Evolutionary conservation across 2,888 invertebrate species (phyloP), one percentile per base, ranked within the genome.

Genomic region (Conus canariensis): DNA sequence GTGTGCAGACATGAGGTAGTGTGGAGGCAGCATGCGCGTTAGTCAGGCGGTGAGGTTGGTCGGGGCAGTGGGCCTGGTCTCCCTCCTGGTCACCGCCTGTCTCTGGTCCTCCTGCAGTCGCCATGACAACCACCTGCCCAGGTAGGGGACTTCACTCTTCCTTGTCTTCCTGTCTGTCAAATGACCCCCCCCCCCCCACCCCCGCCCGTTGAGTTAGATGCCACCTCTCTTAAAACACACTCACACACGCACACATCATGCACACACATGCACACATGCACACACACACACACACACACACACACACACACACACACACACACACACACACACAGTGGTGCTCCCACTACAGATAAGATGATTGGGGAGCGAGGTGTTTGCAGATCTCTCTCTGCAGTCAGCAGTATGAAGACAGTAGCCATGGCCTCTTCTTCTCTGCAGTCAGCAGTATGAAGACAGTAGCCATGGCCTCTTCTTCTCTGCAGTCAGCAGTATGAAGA

Each of bases 81-180:
- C 92, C 30, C 83, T 91, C n/a, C 89, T 93, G 85, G 86, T 93
- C 85, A 90, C 93, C 45, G 89, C 90, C 88, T 92, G 92, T 85
- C 90, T 93, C 70, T 93, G 92, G 92, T 91, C 91, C 58, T 88
- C 90, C 45, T 93, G 93, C 88, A 90, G 89, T 58, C 88, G 70
- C 10, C 85, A 89, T 58, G 74, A 90, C 56, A 83, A 56, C 67
- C 88, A 87, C n/a, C 60, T 89, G 64, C 87, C 58, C 85, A 87
- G 89, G 88, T 86, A 64, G 7, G 16, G 1, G 64, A 64, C 16
- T 7, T 64, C 12, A 64, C 64, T 64, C 16, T 64, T 16, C 10
- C 64, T 64, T 60, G 14, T 85, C 85, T 59, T 19, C 58, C 58
- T 83, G 9, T 83, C 45, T 83, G 14, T 64, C 64, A 14, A 10